These are phyloP conservation scores for Alethe diademata DNA, from an alignment of 2,113 vertebrate genomes.

Conservation along the genomic window DNA sequence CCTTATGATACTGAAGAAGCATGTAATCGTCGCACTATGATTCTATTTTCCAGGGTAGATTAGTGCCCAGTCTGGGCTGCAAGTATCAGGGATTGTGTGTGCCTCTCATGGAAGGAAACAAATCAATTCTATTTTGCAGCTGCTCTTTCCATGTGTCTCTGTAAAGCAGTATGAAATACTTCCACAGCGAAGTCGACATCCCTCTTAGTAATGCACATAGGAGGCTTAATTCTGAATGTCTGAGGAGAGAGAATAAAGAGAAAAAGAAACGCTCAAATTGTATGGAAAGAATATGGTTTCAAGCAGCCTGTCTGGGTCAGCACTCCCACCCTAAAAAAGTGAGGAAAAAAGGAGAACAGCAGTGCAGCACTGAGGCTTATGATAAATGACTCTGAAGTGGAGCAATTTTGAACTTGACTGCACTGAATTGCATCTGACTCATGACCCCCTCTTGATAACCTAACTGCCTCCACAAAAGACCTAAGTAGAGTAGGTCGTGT, in stretches of 20 bases:
- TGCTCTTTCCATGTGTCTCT: slow-evolving; percentile 73
- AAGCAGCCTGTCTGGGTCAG: not conserved
- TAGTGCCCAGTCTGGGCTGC: not conserved
- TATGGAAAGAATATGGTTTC: not conserved
- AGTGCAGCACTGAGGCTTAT: not conserved
- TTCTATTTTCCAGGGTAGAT: not conserved
- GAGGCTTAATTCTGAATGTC: slow-evolving; percentile 90
- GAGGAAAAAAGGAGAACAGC: not conserved
- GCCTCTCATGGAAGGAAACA: not conserved
- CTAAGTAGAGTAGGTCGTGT: not conserved
- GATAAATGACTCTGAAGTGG: not conserved
- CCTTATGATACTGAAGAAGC: not conserved
- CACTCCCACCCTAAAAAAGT: not conserved
- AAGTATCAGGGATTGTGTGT: not conserved
- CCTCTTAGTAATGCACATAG: slow-evolving; percentile 89
- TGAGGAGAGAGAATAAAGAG: slow-evolving; percentile 28
- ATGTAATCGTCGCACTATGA: not conserved
- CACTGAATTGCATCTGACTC: not conserved
- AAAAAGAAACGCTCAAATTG: not conserved
- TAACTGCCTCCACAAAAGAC: not conserved
- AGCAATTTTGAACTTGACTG: not conserved
- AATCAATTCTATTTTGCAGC: not conserved
- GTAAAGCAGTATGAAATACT: slow-evolving; percentile 80
- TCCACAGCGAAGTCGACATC: slow-evolving; percentile 86
- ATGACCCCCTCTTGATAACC: not conserved